Evolutionary conservation across 2,888 invertebrate species (phyloP).

Genomic region (Fragum sueziense): DNA sequence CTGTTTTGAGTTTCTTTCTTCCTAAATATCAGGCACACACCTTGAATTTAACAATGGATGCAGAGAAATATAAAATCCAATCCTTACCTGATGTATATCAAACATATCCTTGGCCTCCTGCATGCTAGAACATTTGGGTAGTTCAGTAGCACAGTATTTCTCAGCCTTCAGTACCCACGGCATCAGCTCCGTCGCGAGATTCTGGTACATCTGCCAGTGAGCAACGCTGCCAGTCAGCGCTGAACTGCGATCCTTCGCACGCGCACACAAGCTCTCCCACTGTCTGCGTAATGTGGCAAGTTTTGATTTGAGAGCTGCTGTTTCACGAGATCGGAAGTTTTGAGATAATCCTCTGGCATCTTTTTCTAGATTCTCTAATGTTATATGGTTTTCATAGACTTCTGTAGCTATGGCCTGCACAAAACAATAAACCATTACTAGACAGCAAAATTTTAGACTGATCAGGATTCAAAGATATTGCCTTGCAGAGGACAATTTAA

Average conservation of each 20-base stretch:
- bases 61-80: too few species aligned
- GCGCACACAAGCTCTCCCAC: constrained; percentile 89
- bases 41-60: too few species aligned
- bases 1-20: too few species aligned
- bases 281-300: constrained; percentile 89
- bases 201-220: constrained; percentile 93
- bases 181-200: constrained; percentile 88
- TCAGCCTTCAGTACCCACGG: constrained; percentile 96
- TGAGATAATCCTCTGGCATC: constrained; percentile 89
- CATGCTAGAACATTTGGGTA: constrained; percentile 90
- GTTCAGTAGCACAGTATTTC: constrained; percentile 88
- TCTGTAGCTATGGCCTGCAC: constrained; percentile 88
- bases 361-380: constrained; percentile 88
- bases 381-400: constrained; percentile 89
- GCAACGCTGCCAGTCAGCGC: constrained; percentile 90
- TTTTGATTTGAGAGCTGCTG: constrained; percentile 89
- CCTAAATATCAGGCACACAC: too few species aligned
- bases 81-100: constrained; percentile 86
- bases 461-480: not conserved
- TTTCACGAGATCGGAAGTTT: constrained; percentile 84
- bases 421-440: not conserved
- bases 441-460: not conserved
- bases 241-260: constrained; percentile 89
- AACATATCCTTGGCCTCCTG: constrained; percentile 87
- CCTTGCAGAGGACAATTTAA: not conserved